Base-by-base conservation (phyloP, 1,140 invertebrate species). In the Drosophila takahashii region DNA sequence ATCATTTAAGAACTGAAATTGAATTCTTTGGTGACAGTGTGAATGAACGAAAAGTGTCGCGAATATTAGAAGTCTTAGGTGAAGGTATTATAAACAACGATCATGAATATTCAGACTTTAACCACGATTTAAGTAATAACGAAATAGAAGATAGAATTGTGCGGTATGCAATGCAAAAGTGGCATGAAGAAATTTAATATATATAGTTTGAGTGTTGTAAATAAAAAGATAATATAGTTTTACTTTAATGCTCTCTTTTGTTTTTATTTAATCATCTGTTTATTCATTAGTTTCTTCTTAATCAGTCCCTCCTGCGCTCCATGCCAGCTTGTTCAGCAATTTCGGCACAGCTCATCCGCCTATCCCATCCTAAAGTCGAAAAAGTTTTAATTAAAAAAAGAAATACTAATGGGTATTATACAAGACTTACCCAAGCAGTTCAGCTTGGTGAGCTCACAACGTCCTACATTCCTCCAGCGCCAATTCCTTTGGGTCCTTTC, bases 81-180 rank as follows among this genome's bases (percentile, higher is more conserved):
- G 9, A 36, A 8, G 29, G 13, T 0, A n/a, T 44, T 4, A 7
- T 9, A 10, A 45, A 32, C 1, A 5, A n/a, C 4, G 15, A 32
- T 8, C 11, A 45, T 6, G 11, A 32, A 1, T 16, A 67, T 1
- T 9, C 10, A 4, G 34, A 34, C 2, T 18, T 7, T 4, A 9
- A 41, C 39, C 8, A 39, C 1, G 18, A 27, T 13, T 26, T 36
- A 3, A 5, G 11, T 27, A 18, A 52, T 22, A 29, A 45, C 18
- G 36, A 72, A 62, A 62, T 74, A 26, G 67, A 72, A 72, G 71
- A 74, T 50, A 16, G 71, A 11, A 36, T 74, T 7, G 71, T 72
- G 13, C 48, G 71, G 3, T 74, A 74, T 50, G 57, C 71, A 1
- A 22, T 74, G 71, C 32, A 47, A 6, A 71, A 42, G 13, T 16